Conservation (phyloP, 2,113 vertebrate genomes). For the Galeopterus variegatus region DNA sequence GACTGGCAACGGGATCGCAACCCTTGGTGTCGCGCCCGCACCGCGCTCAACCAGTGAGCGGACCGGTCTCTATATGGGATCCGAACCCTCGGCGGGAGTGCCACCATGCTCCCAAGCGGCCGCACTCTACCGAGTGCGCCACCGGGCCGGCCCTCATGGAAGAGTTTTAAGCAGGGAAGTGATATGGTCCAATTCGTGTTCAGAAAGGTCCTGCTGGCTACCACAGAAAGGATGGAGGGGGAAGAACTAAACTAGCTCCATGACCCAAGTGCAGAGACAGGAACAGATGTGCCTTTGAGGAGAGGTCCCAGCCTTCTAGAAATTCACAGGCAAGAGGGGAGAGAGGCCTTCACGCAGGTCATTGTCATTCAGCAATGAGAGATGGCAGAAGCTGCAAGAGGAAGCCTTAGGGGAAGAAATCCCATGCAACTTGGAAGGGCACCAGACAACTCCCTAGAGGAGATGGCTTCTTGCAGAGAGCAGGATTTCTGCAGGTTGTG, state of each 20-base stretch:
- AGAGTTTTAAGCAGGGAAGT: neutral
- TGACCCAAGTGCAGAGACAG: neutral
- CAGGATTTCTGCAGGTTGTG: neutral
- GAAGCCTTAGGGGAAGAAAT: neutral
- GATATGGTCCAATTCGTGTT: neutral
- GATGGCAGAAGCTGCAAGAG: neutral
- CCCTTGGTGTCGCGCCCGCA: no score
- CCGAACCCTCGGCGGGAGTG: no score
- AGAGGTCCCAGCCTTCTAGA: neutral
- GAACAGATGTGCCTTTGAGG: neutral
- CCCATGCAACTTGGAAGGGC: neutral
- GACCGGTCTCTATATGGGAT: no score
- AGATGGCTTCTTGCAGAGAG: neutral
- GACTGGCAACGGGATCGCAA: no score
- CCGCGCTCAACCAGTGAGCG: no score
- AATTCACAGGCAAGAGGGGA: neutral
- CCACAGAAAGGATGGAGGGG: neutral
- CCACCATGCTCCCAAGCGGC: no score
- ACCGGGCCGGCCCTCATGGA: no score
- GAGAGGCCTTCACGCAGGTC: neutral
- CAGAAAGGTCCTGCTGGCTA: neutral
- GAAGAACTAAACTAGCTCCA: neutral
- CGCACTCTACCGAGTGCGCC: no score
- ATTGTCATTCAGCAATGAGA: neutral
- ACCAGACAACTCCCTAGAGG: neutral